Base-by-base conservation (phyloP, 2,113 vertebrate species). In the Caloenas nicobarica region DNA sequence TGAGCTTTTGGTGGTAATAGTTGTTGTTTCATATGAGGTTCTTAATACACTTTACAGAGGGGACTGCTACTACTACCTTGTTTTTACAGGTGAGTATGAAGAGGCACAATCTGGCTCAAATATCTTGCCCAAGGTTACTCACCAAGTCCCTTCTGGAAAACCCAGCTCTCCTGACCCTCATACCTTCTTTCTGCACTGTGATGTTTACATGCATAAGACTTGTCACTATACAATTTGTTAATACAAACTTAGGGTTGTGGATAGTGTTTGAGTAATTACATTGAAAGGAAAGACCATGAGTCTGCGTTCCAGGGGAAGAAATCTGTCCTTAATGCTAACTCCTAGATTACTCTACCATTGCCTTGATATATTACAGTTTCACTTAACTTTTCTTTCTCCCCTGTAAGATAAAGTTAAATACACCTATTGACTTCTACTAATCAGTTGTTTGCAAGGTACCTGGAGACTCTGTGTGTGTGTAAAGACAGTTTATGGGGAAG, bases 51-150 rank as follows among this genome's bases (percentile, higher is more conserved):
- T 58, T 86, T 60, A 50, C 18, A 61, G 36, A 81, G 62, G 10
- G 56, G 6, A 23, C 9, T 64, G 24, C 16, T 69, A 48, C 36
- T 56, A 25, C 16, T 42, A 65, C 7, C 8, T 65, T 0, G 0
- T 26, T 79, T 93, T 74, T 48, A 57, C 7, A 60, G 1, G 11
- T 71, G 10, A 50, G 5, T 51, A 57, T 85, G 31, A 73, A 38
- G 26, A 44, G 22, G 4, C 10, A 71, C 9, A 51, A 51, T 48
- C 66, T 80, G 13, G 26, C 46, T 81, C n/a, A 87, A 88, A 61
- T 24, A 9, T n/a, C 34, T 71, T 78, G 24, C 17, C 16, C 38
- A 64, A 31, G 34, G 24, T 78, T 54, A 34, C 50, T 38, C 29
- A 31, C 7, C 8, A 58, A 19, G 21, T 48, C 24, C 4, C 11